phyloP scores from a whole-genome alignment of 1,140 invertebrate genomes.

The Dinothrombium tinctorium region DNA sequence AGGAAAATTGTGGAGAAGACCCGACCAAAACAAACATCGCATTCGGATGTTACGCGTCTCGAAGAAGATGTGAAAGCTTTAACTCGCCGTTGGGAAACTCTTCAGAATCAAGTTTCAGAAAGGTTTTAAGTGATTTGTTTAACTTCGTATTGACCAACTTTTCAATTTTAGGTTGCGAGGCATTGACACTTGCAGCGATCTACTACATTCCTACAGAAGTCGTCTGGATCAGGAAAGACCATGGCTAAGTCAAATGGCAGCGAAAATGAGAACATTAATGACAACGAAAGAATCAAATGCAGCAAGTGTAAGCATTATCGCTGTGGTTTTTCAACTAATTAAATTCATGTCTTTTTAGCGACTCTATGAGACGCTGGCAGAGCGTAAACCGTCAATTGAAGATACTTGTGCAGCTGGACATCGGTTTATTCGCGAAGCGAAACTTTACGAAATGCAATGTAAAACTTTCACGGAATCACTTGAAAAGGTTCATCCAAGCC shows the following conservation, averaged over 20 bases:
- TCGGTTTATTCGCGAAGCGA: constrained; percentile 83
- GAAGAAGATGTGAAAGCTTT: constrained; percentile 73
- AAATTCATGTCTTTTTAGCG: too few relatives aligned
- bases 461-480: constrained; percentile 66
- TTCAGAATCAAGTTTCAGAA: constrained; percentile 69
- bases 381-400: constrained; percentile 74
- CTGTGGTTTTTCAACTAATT: too few relatives aligned
- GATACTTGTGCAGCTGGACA: constrained; percentile 81
- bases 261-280: constrained; percentile 33
- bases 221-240: constrained; percentile 60
- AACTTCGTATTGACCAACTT: too few relatives aligned
- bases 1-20: constrained; percentile 63
- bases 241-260: constrained; percentile 56
- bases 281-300: constrained; percentile 30
- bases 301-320: constrained; percentile 55
- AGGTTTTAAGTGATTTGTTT: too few relatives aligned
- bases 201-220: constrained; percentile 61
- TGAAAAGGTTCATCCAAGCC: constrained; percentile 56
- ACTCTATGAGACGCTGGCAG: constrained; percentile 68
- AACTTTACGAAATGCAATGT: constrained; percentile 70
- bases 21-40: constrained; percentile 36
- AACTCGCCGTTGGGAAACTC: constrained; percentile 64
- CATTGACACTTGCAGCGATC: constrained; percentile 55
- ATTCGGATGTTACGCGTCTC: constrained; percentile 65
- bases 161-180: constrained; percentile 50